phyloP scores from a whole-genome alignment of 2,888 invertebrate genomes.

The Lithosia quadra region DNA sequence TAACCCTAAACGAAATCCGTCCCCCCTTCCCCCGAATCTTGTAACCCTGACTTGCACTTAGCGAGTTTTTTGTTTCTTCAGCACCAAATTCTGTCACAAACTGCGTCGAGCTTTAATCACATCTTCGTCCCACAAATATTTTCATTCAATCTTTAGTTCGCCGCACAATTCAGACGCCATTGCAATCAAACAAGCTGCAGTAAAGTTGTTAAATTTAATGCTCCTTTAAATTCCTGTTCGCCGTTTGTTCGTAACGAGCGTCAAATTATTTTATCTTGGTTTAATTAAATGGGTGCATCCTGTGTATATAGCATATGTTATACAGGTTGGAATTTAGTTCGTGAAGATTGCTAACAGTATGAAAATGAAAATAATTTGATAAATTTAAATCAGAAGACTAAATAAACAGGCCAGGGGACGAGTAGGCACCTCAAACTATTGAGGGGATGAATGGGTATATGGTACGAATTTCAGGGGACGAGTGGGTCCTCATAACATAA shows the following conservation, averaged over 20 bases:
- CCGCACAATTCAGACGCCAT: constrained; percentile 4
- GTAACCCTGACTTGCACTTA: not conserved
- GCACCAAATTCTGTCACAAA: not conserved
- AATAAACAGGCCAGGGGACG: no score
- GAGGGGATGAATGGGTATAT: no score
- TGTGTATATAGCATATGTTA: constrained; percentile 13
- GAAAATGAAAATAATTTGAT: no score
- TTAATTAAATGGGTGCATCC: constrained; percentile 48
- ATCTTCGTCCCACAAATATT: not conserved
- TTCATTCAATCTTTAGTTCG: not conserved
- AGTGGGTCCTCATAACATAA: no score
- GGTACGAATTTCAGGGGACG: no score
- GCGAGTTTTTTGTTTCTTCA: not conserved
- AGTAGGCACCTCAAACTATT: no score
- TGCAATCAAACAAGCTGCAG: constrained; percentile 1
- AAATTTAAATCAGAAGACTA: no score
- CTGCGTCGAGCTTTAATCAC: not conserved
- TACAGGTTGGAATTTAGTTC: not conserved
- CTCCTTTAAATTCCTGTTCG: constrained; percentile 30
- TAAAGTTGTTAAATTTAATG: constrained; percentile 35
- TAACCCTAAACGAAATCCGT: not conserved
- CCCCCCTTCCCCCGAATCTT: not conserved
- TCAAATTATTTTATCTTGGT: constrained; percentile 41
- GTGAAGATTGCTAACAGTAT: not conserved
- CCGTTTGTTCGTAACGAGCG: constrained; percentile 31